These are phyloP conservation scores for Melospiza melodia DNA, from an alignment of 2,113 vertebrate genomes.

Conservation along the genomic window DNA sequence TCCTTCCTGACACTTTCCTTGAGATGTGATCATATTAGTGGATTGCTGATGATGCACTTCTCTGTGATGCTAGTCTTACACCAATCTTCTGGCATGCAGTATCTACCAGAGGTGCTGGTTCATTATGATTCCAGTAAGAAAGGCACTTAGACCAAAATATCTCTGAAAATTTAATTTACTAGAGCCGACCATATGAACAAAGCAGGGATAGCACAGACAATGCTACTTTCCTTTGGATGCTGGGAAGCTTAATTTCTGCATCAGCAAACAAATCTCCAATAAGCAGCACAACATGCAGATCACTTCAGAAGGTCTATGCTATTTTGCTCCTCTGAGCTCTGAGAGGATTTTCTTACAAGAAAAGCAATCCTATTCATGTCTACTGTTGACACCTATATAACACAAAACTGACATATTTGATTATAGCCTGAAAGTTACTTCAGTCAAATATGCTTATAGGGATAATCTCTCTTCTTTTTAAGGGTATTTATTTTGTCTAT, in stretches of 20 bases:
- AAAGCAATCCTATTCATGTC: background rate
- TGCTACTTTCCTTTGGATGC: background rate
- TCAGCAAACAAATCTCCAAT: background rate
- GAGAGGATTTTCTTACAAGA: background rate
- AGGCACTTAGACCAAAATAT: background rate
- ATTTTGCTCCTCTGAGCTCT: background rate
- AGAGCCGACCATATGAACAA: background rate
- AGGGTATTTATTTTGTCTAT: background rate
- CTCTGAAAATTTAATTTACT: background rate
- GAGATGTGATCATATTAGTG: background rate
- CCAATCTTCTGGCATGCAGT: rapidly evolving
- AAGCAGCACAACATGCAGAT: background rate
- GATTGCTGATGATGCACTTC: background rate
- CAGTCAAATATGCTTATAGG: background rate
- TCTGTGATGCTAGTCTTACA: background rate
- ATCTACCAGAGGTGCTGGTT: background rate
- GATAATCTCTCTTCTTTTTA: background rate
- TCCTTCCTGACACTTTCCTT: background rate
- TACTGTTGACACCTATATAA: background rate
- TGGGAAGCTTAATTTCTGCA: background rate
- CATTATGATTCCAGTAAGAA: background rate
- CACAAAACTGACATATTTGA: background rate
- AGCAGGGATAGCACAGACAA: background rate
- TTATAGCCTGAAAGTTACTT: background rate
- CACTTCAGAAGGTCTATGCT: background rate